Evolutionary conservation across 2,888 invertebrate genomes (phyloP).

Genomic region (Heliothis peltigera): DNA sequence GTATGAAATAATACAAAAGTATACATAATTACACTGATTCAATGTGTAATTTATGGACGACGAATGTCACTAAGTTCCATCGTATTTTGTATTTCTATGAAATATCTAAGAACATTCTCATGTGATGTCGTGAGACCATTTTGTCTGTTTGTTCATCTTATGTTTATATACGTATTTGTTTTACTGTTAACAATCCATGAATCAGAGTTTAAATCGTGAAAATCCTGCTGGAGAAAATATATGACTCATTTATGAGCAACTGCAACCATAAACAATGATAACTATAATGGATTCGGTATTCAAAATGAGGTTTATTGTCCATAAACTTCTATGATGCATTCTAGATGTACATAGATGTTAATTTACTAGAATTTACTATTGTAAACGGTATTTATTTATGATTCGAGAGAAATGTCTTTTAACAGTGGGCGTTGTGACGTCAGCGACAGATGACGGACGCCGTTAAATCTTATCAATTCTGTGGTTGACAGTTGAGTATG

Average conservation of each 20-base stretch:
- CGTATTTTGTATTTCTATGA: conserved; percentile 6
- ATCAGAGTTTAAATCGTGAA: conserved; percentile 25
- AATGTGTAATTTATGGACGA: conserved; percentile 2
- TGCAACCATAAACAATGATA: conserved; percentile 22
- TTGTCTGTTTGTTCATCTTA: neutral
- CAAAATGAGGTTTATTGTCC: conserved; percentile 21
- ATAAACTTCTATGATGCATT: conserved; percentile 19
- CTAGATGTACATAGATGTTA: conserved; percentile 7
- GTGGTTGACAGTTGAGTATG: conserved; percentile 22
- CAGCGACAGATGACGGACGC: conserved; percentile 26
- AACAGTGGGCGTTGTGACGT: conserved; percentile 37
- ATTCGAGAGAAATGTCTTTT: conserved; percentile 8
- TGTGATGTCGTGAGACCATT: conserved; percentile 17
- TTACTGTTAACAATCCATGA: conserved; percentile 33
- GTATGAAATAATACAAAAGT: neutral
- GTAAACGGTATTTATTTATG: conserved; percentile 8
- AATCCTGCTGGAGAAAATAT: conserved; percentile 33
- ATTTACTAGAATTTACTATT: conserved; percentile 25
- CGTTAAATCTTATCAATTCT: conserved; percentile 52
- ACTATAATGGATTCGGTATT: conserved; percentile 15
- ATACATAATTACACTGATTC: neutral
- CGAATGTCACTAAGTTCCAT: conserved; percentile 1
- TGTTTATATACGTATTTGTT: conserved; percentile 5
- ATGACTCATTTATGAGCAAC: conserved; percentile 30
- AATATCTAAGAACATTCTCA: conserved; percentile 15